These are phyloP conservation scores for Hydrozoanthus gracilis DNA, from an alignment of 92 coral and sea anemone species.

Conservation along the genomic window DNA sequence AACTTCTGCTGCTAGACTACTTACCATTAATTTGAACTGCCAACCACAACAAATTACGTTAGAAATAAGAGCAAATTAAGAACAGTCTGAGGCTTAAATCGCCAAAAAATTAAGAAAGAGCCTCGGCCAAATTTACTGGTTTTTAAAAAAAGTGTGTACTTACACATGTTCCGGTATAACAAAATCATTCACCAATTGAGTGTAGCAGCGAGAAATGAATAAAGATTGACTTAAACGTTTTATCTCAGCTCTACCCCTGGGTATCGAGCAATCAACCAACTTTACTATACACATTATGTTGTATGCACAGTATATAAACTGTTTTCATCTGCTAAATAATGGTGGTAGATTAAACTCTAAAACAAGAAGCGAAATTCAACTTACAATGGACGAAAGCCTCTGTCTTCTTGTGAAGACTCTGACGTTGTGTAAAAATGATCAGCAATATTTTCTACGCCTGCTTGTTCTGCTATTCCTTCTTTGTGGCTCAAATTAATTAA, in stretches of 20 bases:
- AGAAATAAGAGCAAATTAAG: too few species aligned
- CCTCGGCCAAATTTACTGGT: too few species aligned
- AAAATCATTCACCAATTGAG: too few species aligned
- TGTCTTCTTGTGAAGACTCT: conserved; percentile 31
- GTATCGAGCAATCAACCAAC: too few species aligned
- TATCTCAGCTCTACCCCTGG: too few species aligned
- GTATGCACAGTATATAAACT: not conserved
- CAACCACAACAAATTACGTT: not conserved
- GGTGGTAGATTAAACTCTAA: not conserved
- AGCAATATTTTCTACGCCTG: not conserved
- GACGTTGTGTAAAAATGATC: conserved; percentile 15
- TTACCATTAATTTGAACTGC: not conserved
- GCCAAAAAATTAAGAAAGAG: too few species aligned
- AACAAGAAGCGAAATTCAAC: not conserved
- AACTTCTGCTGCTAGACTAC: not conserved
- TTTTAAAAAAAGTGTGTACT: too few species aligned
- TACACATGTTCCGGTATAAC: too few species aligned
- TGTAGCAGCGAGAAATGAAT: too few species aligned
- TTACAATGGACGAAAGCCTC: conserved; percentile 8
- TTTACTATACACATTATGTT: not conserved
- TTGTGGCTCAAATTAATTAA: not conserved
- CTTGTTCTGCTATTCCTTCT: not conserved
- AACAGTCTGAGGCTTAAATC: too few species aligned
- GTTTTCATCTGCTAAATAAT: not conserved
- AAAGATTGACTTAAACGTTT: too few species aligned